Evolutionary conservation across 2,797 vertebrate genomes (phyloP), one percentile per base, ranked within the genome.

Genomic region (Phyllotis vaccarum): DNA sequence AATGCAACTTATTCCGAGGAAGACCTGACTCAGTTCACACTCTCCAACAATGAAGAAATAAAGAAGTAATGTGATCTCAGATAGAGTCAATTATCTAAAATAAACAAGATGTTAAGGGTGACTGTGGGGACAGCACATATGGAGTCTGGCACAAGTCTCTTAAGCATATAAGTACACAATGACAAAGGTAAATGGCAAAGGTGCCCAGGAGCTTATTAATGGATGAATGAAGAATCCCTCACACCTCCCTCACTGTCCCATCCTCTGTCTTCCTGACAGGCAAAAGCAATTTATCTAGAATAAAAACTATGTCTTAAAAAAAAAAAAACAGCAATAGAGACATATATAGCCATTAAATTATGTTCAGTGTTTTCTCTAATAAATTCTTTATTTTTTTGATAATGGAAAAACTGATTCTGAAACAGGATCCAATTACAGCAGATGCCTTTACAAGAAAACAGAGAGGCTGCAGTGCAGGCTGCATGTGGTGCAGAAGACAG

Each of bases 331-430:
- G n/a, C 91, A 64, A 81, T 75, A 80, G 81, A 95, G n/a, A 90
- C 19, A n/a, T 24, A 56, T 5, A 46, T 17, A 90, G 58, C 82
- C 70, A 56, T 12, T 88, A 83, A 46, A 54, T n/a, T 89, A n/a
- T 91, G 29, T 52, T 96, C 27, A 22, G n/a, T 34, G n/a, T 56
- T 95, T 93, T 60, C 37, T 93, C 82, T 91, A 90, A 89, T 91
- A 96, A 95, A 88, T 88, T 86, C 89, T 95, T 88, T 29, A 34
- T 89, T 60, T 31, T 82, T 92, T 64, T 74, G 95, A 86, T 95
- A 54, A 64, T 78, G 66, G 56, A 79, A 80, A 94, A 96, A 94
- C 74, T 72, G 11, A 74, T 72, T 52, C 40, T 60, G 80, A 89
- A 87, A 91, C 13, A 95, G 40, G 58, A 92, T 95, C 72, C 37